A percentile compares a stretch with the other conserved stretches of the same genome.
phyloP scores from a whole-genome alignment of 2,113 vertebrate genomes.

The Scolopax mira region DNA sequence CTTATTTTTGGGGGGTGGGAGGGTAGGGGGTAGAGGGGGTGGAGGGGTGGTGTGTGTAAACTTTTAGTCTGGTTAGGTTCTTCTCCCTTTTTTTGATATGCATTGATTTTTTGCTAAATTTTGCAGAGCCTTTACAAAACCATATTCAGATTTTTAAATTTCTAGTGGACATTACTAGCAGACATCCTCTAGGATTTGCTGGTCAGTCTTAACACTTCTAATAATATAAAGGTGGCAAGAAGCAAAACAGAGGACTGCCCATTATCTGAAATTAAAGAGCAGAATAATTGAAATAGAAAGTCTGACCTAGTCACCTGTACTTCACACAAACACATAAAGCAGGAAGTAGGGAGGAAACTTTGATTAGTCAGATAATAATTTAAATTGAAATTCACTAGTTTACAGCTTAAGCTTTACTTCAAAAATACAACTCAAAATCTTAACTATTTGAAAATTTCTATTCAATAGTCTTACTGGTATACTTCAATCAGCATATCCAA shows the following conservation, averaged over 20 bases:
- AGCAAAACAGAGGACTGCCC: not conserved
- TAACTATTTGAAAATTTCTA: not conserved
- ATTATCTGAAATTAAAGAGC: not conserved
- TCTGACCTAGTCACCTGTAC: not conserved
- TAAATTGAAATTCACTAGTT: not conserved
- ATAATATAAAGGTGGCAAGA: not conserved
- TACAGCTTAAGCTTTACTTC: not conserved
- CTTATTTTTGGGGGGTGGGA: not conserved
- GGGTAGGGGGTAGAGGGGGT: too few relatives aligned
- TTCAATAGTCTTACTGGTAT: not conserved
- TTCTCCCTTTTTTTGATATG: not conserved
- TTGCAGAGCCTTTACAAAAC: not conserved
- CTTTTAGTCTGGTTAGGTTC: not conserved
- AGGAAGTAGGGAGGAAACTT: not conserved
- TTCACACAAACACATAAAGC: not conserved
- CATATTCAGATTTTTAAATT: not conserved
- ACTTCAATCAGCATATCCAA: not conserved
- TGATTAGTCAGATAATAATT: not conserved
- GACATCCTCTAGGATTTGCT: not conserved
- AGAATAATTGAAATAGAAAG: not conserved
- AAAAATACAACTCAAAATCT: not conserved
- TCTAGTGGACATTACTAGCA: not conserved
- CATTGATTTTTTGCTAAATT: not conserved
- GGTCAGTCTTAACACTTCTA: not conserved
- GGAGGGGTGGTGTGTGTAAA: not conserved